These are phyloP conservation scores for Listronotus oregonensis DNA, from an alignment of 1,140 invertebrate genomes.

Conservation along the genomic window DNA sequence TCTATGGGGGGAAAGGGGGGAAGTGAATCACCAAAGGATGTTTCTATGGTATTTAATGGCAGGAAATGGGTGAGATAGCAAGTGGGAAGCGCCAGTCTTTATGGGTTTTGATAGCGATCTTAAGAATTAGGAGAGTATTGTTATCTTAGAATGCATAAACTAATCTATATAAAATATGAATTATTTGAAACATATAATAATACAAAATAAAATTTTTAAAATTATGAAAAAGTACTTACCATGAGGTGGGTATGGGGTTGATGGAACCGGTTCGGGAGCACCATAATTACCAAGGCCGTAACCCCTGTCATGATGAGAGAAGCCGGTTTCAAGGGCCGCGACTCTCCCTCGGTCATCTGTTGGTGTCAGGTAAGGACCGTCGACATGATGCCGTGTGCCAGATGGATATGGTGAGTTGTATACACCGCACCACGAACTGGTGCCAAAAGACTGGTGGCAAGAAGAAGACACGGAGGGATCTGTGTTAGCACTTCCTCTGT, in stretches of 20 bases:
- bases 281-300: constrained; percentile 78
- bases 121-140: no score
- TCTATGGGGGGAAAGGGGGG: no score
- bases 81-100: no score
- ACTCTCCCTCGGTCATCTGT: constrained; percentile 69
- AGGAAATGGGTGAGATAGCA: no score
- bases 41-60: no score
- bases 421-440: constrained; percentile 71
- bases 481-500: constrained; percentile 59
- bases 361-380: constrained; percentile 68
- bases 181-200: no score
- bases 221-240: constrained; percentile 56
- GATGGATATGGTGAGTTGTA: constrained; percentile 69
- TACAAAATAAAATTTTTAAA: background rate
- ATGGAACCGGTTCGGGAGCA: constrained; percentile 73
- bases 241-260: constrained; percentile 79
- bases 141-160: no score
- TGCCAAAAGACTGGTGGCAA: constrained; percentile 74
- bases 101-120: no score
- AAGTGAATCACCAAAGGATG: no score
- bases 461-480: constrained; percentile 63
- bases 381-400: constrained; percentile 66
- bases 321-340: constrained; percentile 65
- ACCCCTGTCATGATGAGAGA: constrained; percentile 66
- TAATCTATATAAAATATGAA: no score